Evolutionary conservation across 2,888 invertebrate genomes (phyloP).

Genomic region (Caenorhabditis angaria): DNA sequence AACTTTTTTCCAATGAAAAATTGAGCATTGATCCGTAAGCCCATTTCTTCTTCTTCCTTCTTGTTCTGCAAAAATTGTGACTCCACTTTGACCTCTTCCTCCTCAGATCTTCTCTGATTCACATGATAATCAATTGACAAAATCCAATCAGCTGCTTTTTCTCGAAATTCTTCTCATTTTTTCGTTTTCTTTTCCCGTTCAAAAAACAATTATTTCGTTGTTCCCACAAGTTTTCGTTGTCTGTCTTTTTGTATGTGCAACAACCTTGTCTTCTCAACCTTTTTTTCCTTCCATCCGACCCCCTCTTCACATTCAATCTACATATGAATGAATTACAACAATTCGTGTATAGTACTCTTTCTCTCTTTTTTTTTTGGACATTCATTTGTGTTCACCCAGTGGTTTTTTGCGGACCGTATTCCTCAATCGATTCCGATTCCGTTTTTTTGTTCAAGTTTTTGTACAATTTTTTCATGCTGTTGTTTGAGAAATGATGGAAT

Average conservation of each 20-base stretch:
- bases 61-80: no score
- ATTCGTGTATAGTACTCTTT: neutral
- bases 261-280: neutral
- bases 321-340: neutral
- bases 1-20: no score
- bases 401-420: neutral
- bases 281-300: neutral
- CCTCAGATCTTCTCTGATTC: neutral
- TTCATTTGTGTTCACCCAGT: no score
- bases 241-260: no score
- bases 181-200: neutral
- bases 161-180: slow-evolving; percentile 1
- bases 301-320: slow-evolving; percentile 1
- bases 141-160: neutral
- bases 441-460: neutral
- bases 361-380: no score
- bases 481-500: neutral
- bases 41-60: neutral
- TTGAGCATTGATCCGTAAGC: no score
- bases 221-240: no score
- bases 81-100: neutral
- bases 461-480: neutral
- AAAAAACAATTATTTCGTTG: no score
- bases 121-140: neutral
- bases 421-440: slow-evolving; percentile 1